Evolutionary conservation across 1,140 invertebrate species (phyloP).

Genomic region (Trichonephila clavipes): DNA sequence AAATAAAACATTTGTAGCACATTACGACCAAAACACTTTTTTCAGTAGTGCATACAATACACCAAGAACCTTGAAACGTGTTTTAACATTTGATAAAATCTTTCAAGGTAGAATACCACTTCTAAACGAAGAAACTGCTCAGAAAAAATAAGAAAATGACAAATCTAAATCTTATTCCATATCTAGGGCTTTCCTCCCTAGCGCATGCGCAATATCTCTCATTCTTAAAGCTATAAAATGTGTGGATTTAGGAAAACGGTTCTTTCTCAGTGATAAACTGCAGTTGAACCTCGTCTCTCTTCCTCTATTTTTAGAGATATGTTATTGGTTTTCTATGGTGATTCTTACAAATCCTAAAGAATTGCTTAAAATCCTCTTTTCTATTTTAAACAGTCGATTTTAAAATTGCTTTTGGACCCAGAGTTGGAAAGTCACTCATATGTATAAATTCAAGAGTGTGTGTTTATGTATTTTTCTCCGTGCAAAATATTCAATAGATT

Average conservation of each 20-base stretch:
- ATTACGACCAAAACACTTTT: not conserved
- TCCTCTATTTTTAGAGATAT: slow-evolving; percentile 21
- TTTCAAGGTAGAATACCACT: not conserved
- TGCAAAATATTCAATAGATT: not conserved
- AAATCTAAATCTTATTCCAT: slow-evolving; percentile 16
- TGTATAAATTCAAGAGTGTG: not conserved
- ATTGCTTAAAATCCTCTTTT: slow-evolving; percentile 62
- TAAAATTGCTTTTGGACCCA: slow-evolving; percentile 25
- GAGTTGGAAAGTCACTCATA: slow-evolving; percentile 21
- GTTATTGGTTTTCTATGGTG: slow-evolving; percentile 69
- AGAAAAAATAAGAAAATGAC: not conserved
- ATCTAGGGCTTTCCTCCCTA: not conserved
- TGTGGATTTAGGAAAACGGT: slow-evolving; percentile 58
- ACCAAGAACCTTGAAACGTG: not conserved
- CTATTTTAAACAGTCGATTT: slow-evolving; percentile 46
- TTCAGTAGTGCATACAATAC: not conserved
- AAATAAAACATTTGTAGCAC: not conserved
- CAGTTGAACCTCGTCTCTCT: not conserved
- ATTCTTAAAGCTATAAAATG: slow-evolving; percentile 29
- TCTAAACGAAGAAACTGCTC: not conserved
- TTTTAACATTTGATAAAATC: too few relatives aligned
- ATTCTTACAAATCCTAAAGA: slow-evolving; percentile 69
- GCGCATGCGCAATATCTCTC: slow-evolving; percentile 44
- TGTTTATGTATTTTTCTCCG: not conserved
- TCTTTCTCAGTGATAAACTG: slow-evolving; percentile 50